Percentiles rank a stretch among this genome's conserved stretches.
Evolutionary conservation across 2,113 vertebrate species (phyloP).

Genomic region (Corydoras sp.): DNA sequence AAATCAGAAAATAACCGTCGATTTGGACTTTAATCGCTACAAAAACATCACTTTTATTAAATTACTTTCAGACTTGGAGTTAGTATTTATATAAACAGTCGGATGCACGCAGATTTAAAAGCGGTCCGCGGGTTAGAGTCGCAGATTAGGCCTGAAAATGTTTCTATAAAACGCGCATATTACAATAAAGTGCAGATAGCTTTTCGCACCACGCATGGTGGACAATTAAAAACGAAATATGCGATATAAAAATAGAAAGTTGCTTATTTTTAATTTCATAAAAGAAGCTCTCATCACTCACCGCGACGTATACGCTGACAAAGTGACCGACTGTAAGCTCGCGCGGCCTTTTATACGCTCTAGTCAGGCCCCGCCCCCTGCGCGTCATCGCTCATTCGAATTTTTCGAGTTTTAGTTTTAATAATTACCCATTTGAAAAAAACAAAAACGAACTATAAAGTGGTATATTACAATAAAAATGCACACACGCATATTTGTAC

Average conservation of each 20-base stretch:
- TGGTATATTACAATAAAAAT: too few species aligned
- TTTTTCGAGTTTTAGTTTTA: neutral
- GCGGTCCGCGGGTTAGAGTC: neutral
- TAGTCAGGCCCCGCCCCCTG: constrained; percentile 10
- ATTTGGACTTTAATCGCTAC: accelerated
- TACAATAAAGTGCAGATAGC: neutral
- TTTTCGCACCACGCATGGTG: too few species aligned
- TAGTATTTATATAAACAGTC: too few species aligned
- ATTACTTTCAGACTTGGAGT: too few species aligned
- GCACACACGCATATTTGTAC: too few species aligned
- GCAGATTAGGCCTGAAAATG: neutral
- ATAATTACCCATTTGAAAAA: neutral
- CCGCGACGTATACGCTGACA: neutral
- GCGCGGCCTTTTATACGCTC: neutral
- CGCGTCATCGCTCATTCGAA: neutral
- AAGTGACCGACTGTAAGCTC: constrained; percentile 2
- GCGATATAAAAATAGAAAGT: neutral
- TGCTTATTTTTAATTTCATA: accelerated
- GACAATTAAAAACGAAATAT: neutral
- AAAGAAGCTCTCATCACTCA: accelerated
- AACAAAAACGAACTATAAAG: neutral
- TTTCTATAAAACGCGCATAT: neutral
- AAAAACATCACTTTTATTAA: too few species aligned
- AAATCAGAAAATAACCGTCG: too few species aligned
- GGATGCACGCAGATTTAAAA: too few species aligned